A percentile compares a stretch with the other conserved stretches of the same genome.
These are phyloP conservation scores for Lydus trimaculatus DNA, from an alignment of 2,888 invertebrate genomes.

Conservation along the genomic window DNA sequence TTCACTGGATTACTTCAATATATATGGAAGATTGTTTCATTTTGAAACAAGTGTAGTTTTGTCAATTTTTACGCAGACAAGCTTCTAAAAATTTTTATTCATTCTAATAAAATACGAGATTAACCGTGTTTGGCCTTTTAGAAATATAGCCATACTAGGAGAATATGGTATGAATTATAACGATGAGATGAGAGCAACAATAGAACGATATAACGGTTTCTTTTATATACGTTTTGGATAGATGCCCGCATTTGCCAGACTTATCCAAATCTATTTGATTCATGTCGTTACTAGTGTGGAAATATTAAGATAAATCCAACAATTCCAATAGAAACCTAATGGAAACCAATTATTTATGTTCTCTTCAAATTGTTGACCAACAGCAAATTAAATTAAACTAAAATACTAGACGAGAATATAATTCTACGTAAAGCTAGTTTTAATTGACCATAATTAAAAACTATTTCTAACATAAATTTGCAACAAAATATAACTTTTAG, in stretches of 20 bases:
- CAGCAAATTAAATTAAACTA: not conserved
- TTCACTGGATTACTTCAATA: not conserved
- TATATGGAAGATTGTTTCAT: not conserved
- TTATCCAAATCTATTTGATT: not conserved
- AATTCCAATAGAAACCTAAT: not conserved
- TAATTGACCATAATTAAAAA: too few relatives aligned
- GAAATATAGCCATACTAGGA: not conserved
- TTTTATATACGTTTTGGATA: not conserved
- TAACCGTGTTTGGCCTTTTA: not conserved
- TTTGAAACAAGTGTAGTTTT: not conserved
- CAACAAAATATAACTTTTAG: not conserved
- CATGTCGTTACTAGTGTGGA: not conserved
- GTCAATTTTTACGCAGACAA: not conserved
- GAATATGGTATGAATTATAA: constrained; percentile 1
- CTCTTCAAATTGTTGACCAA: not conserved
- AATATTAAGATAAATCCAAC: not conserved
- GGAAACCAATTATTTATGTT: not conserved
- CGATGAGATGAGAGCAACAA: not conserved
- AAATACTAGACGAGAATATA: too few relatives aligned
- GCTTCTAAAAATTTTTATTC: not conserved
- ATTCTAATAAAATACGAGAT: not conserved
- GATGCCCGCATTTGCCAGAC: not conserved
- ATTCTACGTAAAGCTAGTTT: too few relatives aligned
- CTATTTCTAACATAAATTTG: too few relatives aligned
- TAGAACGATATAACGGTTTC: not conserved